Conservation (phyloP, 2,113 vertebrate genomes). For the Ascaphus truei region DNA sequence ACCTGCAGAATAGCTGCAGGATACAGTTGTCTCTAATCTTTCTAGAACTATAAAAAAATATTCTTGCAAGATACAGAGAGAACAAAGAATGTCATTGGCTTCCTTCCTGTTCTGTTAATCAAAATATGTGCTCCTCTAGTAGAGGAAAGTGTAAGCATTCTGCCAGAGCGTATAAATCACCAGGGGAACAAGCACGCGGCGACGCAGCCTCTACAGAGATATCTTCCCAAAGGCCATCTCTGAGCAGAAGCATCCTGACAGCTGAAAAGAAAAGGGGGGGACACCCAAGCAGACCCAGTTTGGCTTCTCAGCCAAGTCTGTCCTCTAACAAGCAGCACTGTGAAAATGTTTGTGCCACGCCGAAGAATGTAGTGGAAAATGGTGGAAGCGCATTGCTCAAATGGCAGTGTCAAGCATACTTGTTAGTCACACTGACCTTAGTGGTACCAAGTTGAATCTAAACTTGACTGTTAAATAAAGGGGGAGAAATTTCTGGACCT, state of each 20-base stretch:
- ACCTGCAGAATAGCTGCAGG: not conserved
- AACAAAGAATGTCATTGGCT: not conserved
- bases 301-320: not conserved
- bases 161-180: conserved; percentile 30
- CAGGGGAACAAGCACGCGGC: not conserved
- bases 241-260: conserved; percentile 18
- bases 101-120: conserved; percentile 39
- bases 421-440: no score
- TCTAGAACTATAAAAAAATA: conserved; percentile 11
- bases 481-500: no score
- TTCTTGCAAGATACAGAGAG: not conserved
- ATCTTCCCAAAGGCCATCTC: not conserved
- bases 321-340: no score
- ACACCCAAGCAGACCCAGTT: not conserved
- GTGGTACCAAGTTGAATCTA: no score
- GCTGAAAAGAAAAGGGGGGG: not conserved
- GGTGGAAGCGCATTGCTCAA: no score
- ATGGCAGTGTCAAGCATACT: no score
- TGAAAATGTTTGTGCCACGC: no score
- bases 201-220: accelerated
- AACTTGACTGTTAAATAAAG: no score
- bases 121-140: conserved; percentile 18
- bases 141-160: not conserved
- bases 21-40: not conserved
- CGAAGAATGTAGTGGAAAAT: no score